Evolutionary conservation across 2,888 invertebrate genomes (phyloP), one percentile per base, ranked within the genome.

Genomic region (Drymonia ruficornis): DNA sequence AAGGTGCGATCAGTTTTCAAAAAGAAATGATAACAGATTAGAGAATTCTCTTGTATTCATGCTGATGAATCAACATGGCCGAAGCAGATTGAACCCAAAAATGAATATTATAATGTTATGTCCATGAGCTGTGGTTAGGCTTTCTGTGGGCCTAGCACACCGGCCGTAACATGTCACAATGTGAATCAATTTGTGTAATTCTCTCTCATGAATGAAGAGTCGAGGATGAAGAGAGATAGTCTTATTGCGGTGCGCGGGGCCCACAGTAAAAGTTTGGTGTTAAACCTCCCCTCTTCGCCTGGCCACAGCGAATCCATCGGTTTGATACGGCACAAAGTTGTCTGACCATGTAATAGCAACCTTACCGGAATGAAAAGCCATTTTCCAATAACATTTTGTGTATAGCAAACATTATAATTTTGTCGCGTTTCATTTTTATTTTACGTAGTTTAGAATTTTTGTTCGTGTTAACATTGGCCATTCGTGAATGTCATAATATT

Each of bases 401-500:
- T 79, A 80, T 77, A 80, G 74, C 73, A 73, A 74, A 78, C 76
- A 78, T 74, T 82, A 34, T 72, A 68, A 66, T 74, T 83, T 77
- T 79, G 75, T 76, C 76, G 74, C 68, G 68, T 77, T 78, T 74
- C 68, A 76, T 67, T 67, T 76, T 77, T 75, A 65, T 77, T 74
- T 82, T 80, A 78, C 62, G 78, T 87, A 82, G 83, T 68, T 80
- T 83, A 83, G 78, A 76, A 71, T 73, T 76, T 77, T 77, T 74
- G 77, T 81, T 79, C 71, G 80, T 86, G 83, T 81, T 81, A 76
- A 79, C 76, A 83, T 86, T 81, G 83, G 83, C 84, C 84, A 83
- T 85, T 86, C 75, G 82, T 86, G 82, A 81, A 84, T 86, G 87
- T 88, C 87, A 87, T 87, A 86, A 87, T 87, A 86, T 81, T 87